Evolutionary conservation across 2,888 invertebrate genomes (phyloP).

Genomic region (Xylophagus ater): DNA sequence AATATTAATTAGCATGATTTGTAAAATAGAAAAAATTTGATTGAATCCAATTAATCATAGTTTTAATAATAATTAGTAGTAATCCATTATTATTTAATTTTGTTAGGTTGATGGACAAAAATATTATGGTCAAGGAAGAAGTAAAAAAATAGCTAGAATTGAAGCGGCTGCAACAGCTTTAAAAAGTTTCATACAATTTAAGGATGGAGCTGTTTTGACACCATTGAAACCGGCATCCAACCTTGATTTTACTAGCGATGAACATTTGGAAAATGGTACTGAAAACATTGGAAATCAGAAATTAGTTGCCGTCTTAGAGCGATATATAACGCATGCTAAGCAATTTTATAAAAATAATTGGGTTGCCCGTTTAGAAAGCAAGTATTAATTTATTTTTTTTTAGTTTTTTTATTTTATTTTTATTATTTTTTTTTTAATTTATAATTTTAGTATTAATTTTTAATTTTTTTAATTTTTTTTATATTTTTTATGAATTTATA

Average conservation of each 20-base stretch:
- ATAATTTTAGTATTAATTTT: slow-evolving; percentile 15
- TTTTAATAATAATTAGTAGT: too few species aligned
- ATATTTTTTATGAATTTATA: too few species aligned
- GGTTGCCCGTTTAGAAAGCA: slow-evolving; percentile 38
- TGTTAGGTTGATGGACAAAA: slow-evolving; percentile 45
- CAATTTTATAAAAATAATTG: slow-evolving; percentile 23
- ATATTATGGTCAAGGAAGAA: slow-evolving; percentile 45
- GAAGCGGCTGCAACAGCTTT: slow-evolving; percentile 46
- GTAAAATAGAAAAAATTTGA: too few species aligned
- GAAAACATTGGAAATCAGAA: slow-evolving; percentile 23
- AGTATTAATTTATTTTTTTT: slow-evolving; percentile 31
- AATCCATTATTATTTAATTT: too few species aligned
- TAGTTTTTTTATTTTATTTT: slow-evolving; percentile 23
- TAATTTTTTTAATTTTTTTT: slow-evolving; percentile 10
- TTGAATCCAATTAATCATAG: too few species aligned
- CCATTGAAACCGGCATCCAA: slow-evolving; percentile 36
- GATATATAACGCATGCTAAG: slow-evolving; percentile 30
- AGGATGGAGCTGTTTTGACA: slow-evolving; percentile 36
- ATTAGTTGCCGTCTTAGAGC: slow-evolving; percentile 29
- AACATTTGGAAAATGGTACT: slow-evolving; percentile 39
- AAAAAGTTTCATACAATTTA: slow-evolving; percentile 48
- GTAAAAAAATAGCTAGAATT: slow-evolving; percentile 47
- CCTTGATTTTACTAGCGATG: slow-evolving; percentile 45
- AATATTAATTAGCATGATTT: too few species aligned
- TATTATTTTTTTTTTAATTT: slow-evolving; percentile 16